Evolutionary conservation across 2,797 vertebrate species (phyloP), one percentile per base, ranked within the genome.

Genomic region (Pseudochirops cupreus): DNA sequence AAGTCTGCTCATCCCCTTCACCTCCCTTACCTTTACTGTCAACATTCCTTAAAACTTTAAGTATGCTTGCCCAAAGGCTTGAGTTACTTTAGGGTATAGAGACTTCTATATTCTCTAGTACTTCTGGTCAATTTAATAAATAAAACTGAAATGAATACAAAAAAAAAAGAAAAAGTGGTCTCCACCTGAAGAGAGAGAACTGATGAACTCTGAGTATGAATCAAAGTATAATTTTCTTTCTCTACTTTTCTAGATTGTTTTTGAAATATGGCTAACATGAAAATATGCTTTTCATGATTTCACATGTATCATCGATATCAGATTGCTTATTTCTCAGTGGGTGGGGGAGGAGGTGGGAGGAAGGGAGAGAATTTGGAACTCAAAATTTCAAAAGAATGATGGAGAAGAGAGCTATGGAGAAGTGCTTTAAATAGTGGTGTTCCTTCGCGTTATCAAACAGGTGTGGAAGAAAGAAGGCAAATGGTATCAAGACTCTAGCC

Each of bases 21-120:
- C 28, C 9, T 12, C 11, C 29, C 59, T 26, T 29, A 62, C 21
- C 16, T 39, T 74, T 74, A 39, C 16, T 39, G 39, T 46, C 39
- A 82, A 82, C n/a, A 21, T 82, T 82, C n/a, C 18, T 82, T 82
- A 46, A 82, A 82, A 82, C n/a, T 39, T n/a, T 16, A 82, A 82
- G 39, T 50, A 46, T 87, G 21, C 39, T 26, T 50, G 67, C 46
- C 6, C 93, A 74, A 95, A 94, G 90, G 89, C 24, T 50, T 93
- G 91, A 93, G 56, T 56, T 56, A 82, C 93, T 54, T 62, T 59
- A 92, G 56, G 74, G 57, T 54, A 94, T 89, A 50, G 53, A 94
- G 93, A 95, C 90, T 93, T 26, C 91, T 87, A 91, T 91, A 53
- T 62, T 92, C 21, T 92, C 31, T 91, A 53, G 1, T 94, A 95